Conservation (phyloP, 2,797 vertebrate genomes). For the Lepilemur septentrionalis region DNA sequence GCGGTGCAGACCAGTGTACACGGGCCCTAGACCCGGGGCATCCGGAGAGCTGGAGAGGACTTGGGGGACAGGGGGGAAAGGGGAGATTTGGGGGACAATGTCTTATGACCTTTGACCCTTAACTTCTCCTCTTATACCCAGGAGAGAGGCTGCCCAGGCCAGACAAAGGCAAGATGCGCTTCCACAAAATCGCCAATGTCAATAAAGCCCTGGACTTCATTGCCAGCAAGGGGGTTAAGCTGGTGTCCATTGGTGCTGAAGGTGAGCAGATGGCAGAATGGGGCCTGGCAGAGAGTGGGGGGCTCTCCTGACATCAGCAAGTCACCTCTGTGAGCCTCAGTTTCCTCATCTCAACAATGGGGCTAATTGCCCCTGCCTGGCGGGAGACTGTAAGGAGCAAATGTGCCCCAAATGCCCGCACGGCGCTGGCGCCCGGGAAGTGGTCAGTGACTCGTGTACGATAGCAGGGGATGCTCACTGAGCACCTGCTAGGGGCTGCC, state of each 20-base stretch:
- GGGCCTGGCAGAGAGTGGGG: rapidly evolving
- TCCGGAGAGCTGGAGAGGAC: neutral
- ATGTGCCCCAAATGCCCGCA: neutral
- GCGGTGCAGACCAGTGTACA: neutral
- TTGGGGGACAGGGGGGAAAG: too few relatives aligned
- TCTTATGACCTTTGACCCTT: neutral
- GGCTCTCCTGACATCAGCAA: neutral
- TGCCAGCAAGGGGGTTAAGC: slow-evolving; percentile 94
- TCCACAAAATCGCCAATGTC: slow-evolving; percentile 96
- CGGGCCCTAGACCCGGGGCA: neutral
- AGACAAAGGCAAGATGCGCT: slow-evolving; percentile 96
- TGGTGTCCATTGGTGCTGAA: slow-evolving; percentile 95
- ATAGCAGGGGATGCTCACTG: neutral
- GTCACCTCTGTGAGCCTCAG: neutral
- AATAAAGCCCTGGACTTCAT: slow-evolving; percentile 96
- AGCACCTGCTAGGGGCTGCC: neutral
- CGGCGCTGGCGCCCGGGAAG: neutral
- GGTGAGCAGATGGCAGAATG: slow-evolving; percentile 79
- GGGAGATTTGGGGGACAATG: neutral
- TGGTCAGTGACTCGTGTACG: neutral
- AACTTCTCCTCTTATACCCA: slow-evolving; percentile 58
- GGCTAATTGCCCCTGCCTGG: neutral
- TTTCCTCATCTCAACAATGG: neutral
- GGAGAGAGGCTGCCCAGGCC: slow-evolving; percentile 94
- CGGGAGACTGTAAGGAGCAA: neutral